phyloP scores from a whole-genome alignment of 2,888 invertebrate species.

The Trachelus troglodyta region DNA sequence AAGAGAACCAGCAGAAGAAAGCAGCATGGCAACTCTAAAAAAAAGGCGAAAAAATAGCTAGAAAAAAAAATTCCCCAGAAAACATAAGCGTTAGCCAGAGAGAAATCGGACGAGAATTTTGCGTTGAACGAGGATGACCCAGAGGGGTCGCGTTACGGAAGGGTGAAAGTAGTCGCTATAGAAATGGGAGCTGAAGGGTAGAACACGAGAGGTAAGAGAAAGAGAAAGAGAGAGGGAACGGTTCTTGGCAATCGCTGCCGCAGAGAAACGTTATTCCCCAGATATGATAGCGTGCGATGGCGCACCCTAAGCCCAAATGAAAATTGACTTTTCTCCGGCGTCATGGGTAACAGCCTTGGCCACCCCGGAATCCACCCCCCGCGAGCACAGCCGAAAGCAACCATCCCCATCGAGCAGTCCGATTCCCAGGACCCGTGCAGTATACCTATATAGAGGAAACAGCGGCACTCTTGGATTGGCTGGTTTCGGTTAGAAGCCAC shows the following conservation, averaged over 20 bases:
- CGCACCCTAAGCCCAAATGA: conserved; percentile 54
- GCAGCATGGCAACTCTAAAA: too few relatives aligned
- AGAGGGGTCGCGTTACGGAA: not conserved
- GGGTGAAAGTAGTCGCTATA: not conserved
- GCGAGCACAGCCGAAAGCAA: not conserved
- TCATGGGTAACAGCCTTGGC: conserved; percentile 31
- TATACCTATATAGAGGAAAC: not conserved
- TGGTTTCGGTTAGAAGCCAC: not conserved
- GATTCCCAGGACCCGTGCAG: not conserved
- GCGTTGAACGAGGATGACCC: not conserved
- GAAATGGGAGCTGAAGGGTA: not conserved
- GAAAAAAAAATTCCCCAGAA: too few relatives aligned
- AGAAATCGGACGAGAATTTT: not conserved
- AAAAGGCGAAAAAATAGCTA: too few relatives aligned
- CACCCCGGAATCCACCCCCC: conserved; percentile 29
- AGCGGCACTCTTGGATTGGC: not conserved
- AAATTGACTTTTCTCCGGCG: conserved; percentile 50
- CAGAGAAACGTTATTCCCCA: conserved; percentile 46
- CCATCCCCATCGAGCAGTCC: not conserved
- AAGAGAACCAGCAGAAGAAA: too few relatives aligned
- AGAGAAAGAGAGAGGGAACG: not conserved
- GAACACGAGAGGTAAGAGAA: too few relatives aligned
- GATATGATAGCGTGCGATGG: conserved; percentile 51
- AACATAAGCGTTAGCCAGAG: not conserved
- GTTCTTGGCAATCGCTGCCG: not conserved